Percentiles rank a stretch among this genome's conserved stretches.
phyloP scores from a whole-genome alignment of 1,140 invertebrate species.

The Telenomus remus region DNA sequence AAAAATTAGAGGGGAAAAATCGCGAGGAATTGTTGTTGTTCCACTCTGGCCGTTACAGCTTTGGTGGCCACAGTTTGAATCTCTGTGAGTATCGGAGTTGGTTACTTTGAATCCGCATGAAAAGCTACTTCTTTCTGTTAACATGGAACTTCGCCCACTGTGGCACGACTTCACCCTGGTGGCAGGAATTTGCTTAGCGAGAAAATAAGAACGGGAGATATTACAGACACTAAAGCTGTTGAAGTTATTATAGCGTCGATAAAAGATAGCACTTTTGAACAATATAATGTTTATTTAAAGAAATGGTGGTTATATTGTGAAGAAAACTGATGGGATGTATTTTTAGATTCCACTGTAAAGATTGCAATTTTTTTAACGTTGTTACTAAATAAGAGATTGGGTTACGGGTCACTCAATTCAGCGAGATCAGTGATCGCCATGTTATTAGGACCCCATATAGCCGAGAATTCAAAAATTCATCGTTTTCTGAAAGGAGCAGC shows the following conservation, averaged over 20 bases:
- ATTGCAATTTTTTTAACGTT: background rate
- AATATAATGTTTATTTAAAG: background rate
- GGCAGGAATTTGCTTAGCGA: slow-evolving; percentile 1
- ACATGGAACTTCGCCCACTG: background rate
- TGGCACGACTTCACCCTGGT: slow-evolving; percentile 1
- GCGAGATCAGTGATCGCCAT: background rate
- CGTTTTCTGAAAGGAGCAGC: background rate
- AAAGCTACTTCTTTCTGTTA: background rate
- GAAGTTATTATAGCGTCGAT: slow-evolving; percentile 2
- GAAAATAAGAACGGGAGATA: background rate
- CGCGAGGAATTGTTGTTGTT: background rate
- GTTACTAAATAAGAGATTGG: background rate
- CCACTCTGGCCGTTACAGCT: background rate
- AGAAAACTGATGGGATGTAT: background rate
- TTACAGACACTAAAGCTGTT: background rate
- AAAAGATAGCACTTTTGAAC: background rate
- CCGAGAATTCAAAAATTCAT: background rate
- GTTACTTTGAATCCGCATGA: background rate
- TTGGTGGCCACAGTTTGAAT: background rate
- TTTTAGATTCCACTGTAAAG: background rate
- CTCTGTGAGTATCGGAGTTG: background rate
- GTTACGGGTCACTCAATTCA: background rate
- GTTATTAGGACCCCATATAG: background rate
- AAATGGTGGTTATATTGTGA: background rate
- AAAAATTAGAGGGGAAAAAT: background rate